phyloP scores from a whole-genome alignment of 1,140 invertebrate species.

The Marisa cornuarietis region DNA sequence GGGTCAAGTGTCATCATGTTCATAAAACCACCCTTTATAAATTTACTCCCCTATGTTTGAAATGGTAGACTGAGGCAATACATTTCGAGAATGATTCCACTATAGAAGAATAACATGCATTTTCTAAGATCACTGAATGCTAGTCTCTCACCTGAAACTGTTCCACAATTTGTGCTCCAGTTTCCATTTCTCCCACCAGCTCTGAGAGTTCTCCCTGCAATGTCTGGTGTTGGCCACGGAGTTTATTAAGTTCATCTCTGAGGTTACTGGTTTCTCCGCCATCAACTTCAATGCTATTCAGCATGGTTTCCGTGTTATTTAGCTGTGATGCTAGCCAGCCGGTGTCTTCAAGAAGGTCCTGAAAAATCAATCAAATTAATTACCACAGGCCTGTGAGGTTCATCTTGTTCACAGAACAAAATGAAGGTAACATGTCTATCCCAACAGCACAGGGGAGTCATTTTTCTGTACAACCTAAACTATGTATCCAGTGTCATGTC shows the following conservation, averaged over 20 bases:
- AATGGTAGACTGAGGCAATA: too few species aligned
- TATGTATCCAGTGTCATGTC: too few species aligned
- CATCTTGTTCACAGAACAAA: too few species aligned
- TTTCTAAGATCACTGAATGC: not conserved
- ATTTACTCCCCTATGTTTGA: too few species aligned
- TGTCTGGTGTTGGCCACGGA: conserved; percentile 82
- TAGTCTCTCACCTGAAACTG: conserved; percentile 77
- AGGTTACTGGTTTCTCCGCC: conserved; percentile 78
- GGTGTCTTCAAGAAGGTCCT: conserved; percentile 70
- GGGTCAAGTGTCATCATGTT: too few species aligned
- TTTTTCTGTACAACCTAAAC: too few species aligned
- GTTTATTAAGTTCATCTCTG: conserved; percentile 77
- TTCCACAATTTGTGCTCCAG: conserved; percentile 75
- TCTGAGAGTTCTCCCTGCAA: conserved; percentile 82
- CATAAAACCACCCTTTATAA: too few species aligned
- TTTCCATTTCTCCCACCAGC: conserved; percentile 82
- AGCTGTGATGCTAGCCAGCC: conserved; percentile 75
- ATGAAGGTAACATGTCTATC: too few species aligned
- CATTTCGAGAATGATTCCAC: too few species aligned
- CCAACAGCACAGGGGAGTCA: too few species aligned
- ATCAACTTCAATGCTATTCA: conserved; percentile 75
- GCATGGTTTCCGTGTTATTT: conserved; percentile 75
- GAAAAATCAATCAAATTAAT: not conserved
- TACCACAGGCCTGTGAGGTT: too few species aligned
- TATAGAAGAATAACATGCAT: not conserved